Conservation (phyloP, 1,140 invertebrate genomes). For the Homarus americanus region DNA sequence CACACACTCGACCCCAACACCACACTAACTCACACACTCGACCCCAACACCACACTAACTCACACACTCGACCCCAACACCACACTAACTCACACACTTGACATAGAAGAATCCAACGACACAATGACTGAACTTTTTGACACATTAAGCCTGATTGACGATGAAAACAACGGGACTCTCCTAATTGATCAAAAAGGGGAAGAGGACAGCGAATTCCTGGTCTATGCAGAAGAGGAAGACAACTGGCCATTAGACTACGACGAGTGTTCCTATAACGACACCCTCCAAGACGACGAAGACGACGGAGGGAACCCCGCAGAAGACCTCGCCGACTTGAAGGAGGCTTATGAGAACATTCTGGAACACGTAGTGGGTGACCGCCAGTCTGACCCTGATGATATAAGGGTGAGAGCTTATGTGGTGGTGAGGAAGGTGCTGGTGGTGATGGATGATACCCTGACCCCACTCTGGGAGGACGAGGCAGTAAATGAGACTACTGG, state of each 20-base stretch:
- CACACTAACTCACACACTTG: too few relatives aligned
- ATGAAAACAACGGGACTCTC: not conserved
- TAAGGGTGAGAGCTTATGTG: constrained; percentile 19
- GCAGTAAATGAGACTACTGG: too few relatives aligned
- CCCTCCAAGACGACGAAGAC: not conserved
- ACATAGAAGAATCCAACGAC: too few relatives aligned
- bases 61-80: not conserved
- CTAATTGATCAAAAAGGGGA: not conserved
- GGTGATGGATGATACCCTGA: too few relatives aligned
- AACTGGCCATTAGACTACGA: not conserved
- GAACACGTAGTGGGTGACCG: constrained; percentile 7
- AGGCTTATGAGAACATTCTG: constrained; percentile 15
- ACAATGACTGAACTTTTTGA: too few relatives aligned
- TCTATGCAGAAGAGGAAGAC: not conserved
- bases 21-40: too few relatives aligned
- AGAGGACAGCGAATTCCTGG: not conserved
- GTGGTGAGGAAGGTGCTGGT: not conserved
- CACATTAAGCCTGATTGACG: not conserved
- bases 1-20: too few relatives aligned
- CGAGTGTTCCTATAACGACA: not conserved
- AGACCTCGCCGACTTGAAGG: constrained; percentile 17
- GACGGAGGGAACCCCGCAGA: constrained; percentile 8
- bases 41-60: too few relatives aligned
- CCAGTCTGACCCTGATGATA: constrained; percentile 35
- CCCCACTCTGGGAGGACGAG: too few relatives aligned